These are phyloP conservation scores for Neopelma chrysocephalum DNA, from an alignment of 2,797 vertebrate genomes.

Conservation along the genomic window DNA sequence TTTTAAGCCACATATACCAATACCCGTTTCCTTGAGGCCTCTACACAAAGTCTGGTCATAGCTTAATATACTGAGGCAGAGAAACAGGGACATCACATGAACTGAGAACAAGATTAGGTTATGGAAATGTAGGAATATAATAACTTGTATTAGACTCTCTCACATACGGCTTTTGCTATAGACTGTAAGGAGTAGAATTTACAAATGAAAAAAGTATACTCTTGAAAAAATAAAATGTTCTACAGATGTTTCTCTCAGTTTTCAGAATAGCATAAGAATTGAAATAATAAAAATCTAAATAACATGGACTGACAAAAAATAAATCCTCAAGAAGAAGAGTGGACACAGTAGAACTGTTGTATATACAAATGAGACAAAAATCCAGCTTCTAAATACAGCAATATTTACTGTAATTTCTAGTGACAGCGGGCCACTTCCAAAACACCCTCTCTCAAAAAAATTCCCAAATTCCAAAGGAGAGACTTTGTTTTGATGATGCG, in stretches of 20 bases:
- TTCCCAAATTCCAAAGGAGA: background rate
- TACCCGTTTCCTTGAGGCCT: background rate
- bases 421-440: background rate
- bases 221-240: background rate
- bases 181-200: background rate
- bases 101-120: background rate
- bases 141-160: background rate
- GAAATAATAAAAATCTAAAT: background rate
- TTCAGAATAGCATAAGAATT: background rate
- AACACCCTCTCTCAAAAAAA: background rate
- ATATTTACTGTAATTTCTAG: background rate
- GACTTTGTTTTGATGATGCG: background rate
- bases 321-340: background rate
- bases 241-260: background rate
- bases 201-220: background rate
- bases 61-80: background rate
- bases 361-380: background rate
- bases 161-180: background rate
- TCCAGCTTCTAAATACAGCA: background rate
- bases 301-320: background rate
- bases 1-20: background rate
- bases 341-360: background rate
- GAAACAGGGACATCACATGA: background rate
- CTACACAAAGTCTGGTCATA: background rate
- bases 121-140: background rate